Conservation (phyloP, 2,888 invertebrate species). For the Dorcus hopei region DNA sequence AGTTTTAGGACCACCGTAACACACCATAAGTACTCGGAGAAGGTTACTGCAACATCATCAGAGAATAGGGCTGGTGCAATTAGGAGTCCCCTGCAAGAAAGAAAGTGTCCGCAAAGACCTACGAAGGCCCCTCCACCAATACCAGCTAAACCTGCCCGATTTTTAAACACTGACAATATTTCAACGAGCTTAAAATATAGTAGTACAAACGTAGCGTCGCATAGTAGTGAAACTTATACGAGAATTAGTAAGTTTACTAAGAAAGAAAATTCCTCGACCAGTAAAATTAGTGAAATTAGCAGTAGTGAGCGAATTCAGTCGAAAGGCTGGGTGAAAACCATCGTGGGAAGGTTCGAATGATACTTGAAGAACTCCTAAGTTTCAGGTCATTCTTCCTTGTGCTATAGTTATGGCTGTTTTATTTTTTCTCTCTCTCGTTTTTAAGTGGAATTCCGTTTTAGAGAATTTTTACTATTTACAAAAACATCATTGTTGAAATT, state of each 20-base stretch:
- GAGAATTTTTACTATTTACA: conserved; percentile 4
- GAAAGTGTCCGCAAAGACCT: conserved; percentile 31
- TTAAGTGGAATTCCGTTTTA: not conserved
- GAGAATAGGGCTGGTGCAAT: not conserved
- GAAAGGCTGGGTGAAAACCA: conserved; percentile 72
- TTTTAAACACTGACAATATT: conserved; percentile 20
- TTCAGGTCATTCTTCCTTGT: conserved; percentile 7
- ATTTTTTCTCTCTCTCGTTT: not conserved
- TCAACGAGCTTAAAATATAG: conserved; percentile 2
- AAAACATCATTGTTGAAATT: conserved; percentile 9
- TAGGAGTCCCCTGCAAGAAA: conserved; percentile 1
- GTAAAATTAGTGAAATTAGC: conserved; percentile 4
- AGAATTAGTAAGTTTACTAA: too few relatives aligned
- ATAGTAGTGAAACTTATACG: conserved; percentile 8
- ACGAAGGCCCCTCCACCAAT: conserved; percentile 63
- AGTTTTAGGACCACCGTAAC: conserved; percentile 23
- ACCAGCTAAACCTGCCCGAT: conserved; percentile 57
- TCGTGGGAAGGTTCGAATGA: conserved; percentile 70
- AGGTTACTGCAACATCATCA: not conserved
- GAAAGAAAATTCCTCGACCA: conserved; percentile 5
- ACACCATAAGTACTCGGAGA: not conserved
- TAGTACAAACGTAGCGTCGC: not conserved
- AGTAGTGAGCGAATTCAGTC: conserved; percentile 25
- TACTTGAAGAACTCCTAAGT: conserved; percentile 24
- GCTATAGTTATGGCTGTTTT: conserved; percentile 18